phyloP scores from a whole-genome alignment of 2,888 invertebrate species.

The Chrysolina americana region DNA sequence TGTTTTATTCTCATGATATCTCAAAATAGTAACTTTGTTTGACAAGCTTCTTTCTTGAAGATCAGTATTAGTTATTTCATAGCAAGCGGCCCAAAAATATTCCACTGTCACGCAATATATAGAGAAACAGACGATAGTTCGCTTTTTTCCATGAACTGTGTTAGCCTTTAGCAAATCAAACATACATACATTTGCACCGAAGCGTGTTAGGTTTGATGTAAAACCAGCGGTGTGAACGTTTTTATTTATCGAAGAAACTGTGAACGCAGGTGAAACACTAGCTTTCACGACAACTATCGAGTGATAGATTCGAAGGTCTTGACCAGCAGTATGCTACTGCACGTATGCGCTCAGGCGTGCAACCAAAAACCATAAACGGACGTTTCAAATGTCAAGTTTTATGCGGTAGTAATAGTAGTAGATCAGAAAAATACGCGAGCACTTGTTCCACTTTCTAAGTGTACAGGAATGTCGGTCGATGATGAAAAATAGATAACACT shows the following conservation, averaged over 20 bases:
- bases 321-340: background rate
- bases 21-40: too few species aligned
- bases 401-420: conserved; percentile 43
- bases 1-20: too few species aligned
- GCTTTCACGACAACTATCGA: background rate
- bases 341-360: conserved; percentile 31
- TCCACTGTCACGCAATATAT: too few species aligned
- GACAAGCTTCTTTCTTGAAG: too few species aligned
- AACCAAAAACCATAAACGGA: conserved; percentile 45
- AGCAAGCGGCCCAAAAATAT: too few species aligned
- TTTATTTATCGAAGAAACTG: background rate
- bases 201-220: background rate
- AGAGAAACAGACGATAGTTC: too few species aligned
- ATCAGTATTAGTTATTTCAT: too few species aligned
- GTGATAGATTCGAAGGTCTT: background rate
- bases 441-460: conserved; percentile 64
- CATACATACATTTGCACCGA: background rate
- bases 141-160: background rate
- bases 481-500: conserved; percentile 60
- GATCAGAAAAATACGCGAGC: conserved; percentile 46
- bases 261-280: background rate
- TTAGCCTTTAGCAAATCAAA: background rate
- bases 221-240: background rate
- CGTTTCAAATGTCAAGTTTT: conserved; percentile 39
- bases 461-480: conserved; percentile 60